phyloP scores from a whole-genome alignment of 2,797 vertebrate genomes.

The Falco peregrinus region DNA sequence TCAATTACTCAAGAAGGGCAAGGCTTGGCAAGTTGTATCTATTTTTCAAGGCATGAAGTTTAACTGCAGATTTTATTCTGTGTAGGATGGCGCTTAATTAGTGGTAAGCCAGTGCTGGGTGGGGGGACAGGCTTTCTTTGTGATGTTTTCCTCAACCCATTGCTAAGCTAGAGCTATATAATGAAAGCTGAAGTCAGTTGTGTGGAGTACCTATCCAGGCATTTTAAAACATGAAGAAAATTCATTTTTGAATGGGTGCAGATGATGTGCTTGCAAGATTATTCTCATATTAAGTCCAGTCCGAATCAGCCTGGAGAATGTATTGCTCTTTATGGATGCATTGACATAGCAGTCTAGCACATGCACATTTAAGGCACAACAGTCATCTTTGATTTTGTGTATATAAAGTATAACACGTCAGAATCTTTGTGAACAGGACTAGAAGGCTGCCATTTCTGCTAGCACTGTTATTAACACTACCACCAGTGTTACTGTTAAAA shows the following conservation, averaged over 20 bases:
- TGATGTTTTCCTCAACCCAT: background rate
- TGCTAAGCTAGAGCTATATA: background rate
- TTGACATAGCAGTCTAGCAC: background rate
- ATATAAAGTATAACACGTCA: background rate
- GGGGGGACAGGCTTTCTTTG: background rate
- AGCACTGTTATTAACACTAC: background rate
- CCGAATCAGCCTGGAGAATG: background rate
- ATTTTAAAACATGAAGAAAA: background rate
- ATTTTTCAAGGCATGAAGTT: background rate
- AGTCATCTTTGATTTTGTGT: background rate
- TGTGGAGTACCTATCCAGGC: background rate
- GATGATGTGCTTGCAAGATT: background rate
- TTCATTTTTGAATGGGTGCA: background rate
- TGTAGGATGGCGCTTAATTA: background rate
- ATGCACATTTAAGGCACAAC: background rate
- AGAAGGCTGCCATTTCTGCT: background rate
- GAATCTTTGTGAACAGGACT: background rate
- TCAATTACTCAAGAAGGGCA: background rate
- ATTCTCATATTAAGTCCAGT: background rate
- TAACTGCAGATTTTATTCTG: background rate
- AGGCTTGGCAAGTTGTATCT: background rate
- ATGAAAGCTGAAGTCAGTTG: background rate
- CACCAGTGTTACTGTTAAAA: background rate
- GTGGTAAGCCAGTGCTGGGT: background rate
- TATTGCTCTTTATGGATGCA: background rate